A percentile compares a stretch with the other conserved stretches of the same genome.
phyloP scores from a whole-genome alignment of 1,140 invertebrate species.

The Octopus bimaculoides region DNA sequence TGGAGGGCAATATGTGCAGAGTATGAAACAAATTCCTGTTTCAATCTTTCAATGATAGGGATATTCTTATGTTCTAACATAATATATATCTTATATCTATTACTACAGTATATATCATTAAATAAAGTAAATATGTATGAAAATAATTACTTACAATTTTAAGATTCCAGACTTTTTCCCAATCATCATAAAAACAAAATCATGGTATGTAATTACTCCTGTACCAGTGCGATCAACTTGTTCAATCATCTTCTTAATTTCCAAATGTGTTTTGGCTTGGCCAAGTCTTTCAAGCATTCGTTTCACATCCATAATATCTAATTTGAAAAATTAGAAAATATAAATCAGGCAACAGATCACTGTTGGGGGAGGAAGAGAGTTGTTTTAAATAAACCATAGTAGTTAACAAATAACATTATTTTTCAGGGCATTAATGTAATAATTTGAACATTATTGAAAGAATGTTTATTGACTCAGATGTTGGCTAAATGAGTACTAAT shows the following conservation, averaged over 20 bases:
- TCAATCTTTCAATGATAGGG: too few relatives aligned
- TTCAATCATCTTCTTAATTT: constrained; percentile 85
- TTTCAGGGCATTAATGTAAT: too few relatives aligned
- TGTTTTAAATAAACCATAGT: not conserved
- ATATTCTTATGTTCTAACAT: too few relatives aligned
- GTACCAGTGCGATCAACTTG: constrained; percentile 43
- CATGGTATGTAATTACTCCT: constrained; percentile 44
- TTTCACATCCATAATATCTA: constrained; percentile 80
- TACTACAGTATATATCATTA: too few relatives aligned
- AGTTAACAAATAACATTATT: not conserved
- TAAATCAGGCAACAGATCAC: not conserved
- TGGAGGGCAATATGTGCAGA: too few relatives aligned
- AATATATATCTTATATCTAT: too few relatives aligned
- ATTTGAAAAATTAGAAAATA: not conserved
- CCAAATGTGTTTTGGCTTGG: constrained; percentile 90
- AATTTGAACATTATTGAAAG: too few relatives aligned
- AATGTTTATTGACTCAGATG: too few relatives aligned
- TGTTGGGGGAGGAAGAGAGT: not conserved
- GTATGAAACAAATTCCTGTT: too few relatives aligned
- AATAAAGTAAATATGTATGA: too few relatives aligned
- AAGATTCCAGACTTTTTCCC: constrained; percentile 39
- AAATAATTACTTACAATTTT: constrained; percentile 38
- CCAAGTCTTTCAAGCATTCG: constrained; percentile 91
- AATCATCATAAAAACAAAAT: constrained; percentile 51
- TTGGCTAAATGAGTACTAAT: too few relatives aligned